Evolutionary conservation across 2,797 vertebrate genomes (phyloP).

Genomic region (Intellagama lesueurii): DNA sequence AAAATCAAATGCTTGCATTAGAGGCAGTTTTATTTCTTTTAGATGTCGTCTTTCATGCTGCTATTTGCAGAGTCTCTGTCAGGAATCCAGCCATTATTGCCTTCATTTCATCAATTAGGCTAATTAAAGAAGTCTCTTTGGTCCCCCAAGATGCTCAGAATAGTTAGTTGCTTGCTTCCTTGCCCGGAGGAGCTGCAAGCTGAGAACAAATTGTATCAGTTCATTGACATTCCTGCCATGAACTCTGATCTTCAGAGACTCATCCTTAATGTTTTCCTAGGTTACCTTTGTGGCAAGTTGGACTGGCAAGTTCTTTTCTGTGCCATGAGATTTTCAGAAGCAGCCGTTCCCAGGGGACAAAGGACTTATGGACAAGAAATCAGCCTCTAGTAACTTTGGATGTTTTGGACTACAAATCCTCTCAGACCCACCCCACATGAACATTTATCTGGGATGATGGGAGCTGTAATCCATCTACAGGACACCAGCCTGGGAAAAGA

Average conservation of each 20-base stretch:
- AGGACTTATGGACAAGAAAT: not conserved
- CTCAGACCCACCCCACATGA: not conserved
- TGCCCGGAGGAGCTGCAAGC: slow-evolving; percentile 38
- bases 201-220: slow-evolving; percentile 45
- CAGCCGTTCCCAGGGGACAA: slow-evolving; percentile 19
- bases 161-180: not conserved
- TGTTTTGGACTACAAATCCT: not conserved
- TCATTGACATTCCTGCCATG: slow-evolving; percentile 40
- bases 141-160: slow-evolving; percentile 4
- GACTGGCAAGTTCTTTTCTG: slow-evolving; percentile 8
- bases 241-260: slow-evolving; percentile 41
- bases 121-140: slow-evolving; percentile 48
- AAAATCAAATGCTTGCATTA: slow-evolving; percentile 31
- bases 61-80: slow-evolving; percentile 19
- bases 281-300: slow-evolving; percentile 6
- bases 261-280: not conserved
- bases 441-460: not conserved
- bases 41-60: slow-evolving; percentile 32
- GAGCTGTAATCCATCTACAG: not conserved
- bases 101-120: slow-evolving; percentile 43
- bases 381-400: not conserved
- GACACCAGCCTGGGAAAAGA: not conserved
- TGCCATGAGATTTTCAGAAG: slow-evolving; percentile 30
- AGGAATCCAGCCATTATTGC: slow-evolving; percentile 16
- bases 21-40: slow-evolving; percentile 21